Percentiles rank a stretch among this genome's conserved stretches.
Evolutionary conservation across 2,888 invertebrate species (phyloP).

Genomic region (Drepanosiphum platanoidis): DNA sequence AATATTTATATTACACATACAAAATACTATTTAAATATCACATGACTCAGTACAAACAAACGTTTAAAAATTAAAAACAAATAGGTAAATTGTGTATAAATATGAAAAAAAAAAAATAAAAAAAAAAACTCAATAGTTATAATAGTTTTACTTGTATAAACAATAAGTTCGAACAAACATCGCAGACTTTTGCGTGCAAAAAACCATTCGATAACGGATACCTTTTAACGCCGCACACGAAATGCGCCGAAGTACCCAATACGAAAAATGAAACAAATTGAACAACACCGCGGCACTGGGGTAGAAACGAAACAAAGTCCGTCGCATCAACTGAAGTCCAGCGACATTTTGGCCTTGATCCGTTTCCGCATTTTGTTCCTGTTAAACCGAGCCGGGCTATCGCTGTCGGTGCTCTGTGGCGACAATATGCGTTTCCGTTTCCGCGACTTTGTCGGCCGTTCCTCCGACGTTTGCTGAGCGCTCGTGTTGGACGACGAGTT

Average conservation of each 20-base stretch:
- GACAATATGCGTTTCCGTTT: constrained; percentile 36
- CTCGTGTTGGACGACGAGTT: constrained; percentile 27
- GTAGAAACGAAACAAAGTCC: neutral
- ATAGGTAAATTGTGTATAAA: neutral
- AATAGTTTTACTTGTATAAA: too few relatives aligned
- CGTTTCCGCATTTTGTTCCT: neutral
- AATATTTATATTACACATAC: neutral
- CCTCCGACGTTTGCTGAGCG: neutral
- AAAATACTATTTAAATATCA: too few relatives aligned
- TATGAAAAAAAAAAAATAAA: too few relatives aligned
- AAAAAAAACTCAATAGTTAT: too few relatives aligned
- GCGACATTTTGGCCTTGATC: neutral
- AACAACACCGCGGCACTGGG: neutral
- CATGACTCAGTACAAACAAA: neutral
- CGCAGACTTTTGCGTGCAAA: too few relatives aligned
- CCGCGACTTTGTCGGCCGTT: neutral
- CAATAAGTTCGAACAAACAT: too few relatives aligned
- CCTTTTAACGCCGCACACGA: too few relatives aligned
- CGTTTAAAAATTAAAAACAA: neutral
- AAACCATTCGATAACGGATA: too few relatives aligned
- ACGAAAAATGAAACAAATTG: too few relatives aligned
- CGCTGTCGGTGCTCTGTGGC: constrained; percentile 18
- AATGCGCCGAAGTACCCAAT: neutral
- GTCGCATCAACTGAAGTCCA: neutral
- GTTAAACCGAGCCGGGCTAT: constrained; percentile 4